These are phyloP conservation scores for Athene cunicularia DNA, from an alignment of 2,113 vertebrate genomes.

Conservation along the genomic window DNA sequence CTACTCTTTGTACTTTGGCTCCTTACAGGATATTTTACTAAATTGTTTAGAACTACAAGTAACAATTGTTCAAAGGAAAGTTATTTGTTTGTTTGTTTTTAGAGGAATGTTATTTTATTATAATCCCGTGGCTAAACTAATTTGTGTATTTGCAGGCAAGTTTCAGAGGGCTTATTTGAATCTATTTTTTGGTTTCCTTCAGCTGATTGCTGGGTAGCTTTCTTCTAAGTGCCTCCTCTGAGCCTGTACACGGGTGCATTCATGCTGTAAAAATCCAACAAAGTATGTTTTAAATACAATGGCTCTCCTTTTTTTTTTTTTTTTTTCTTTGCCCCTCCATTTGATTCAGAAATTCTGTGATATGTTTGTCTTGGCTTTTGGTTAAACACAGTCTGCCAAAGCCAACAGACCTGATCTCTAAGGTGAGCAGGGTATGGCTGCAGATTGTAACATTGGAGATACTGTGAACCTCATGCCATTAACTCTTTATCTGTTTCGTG, in stretches of 20 bases:
- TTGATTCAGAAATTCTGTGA: neutral
- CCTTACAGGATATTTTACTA: neutral
- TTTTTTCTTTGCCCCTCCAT: too few species aligned
- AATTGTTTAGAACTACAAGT: neutral
- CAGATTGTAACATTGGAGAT: neutral
- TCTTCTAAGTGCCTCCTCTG: neutral
- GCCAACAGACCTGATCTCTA: neutral
- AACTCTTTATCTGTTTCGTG: neutral
- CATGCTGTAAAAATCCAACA: neutral
- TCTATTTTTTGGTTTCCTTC: neutral
- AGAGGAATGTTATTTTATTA: neutral
- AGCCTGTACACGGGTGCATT: too few species aligned
- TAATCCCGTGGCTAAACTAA: neutral
- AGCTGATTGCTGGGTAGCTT: neutral
- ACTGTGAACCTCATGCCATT: neutral
- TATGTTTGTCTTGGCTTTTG: neutral
- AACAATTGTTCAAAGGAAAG: neutral
- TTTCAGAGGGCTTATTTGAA: neutral
- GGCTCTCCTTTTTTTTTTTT: too few species aligned
- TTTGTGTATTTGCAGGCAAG: neutral
- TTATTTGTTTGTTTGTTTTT: neutral
- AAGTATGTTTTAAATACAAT: neutral
- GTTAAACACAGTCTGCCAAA: neutral
- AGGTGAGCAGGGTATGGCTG: neutral
- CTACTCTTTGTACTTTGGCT: neutral